phyloP scores from a whole-genome alignment of 2,113 vertebrate genomes.

The Phaethornis superciliosus region DNA sequence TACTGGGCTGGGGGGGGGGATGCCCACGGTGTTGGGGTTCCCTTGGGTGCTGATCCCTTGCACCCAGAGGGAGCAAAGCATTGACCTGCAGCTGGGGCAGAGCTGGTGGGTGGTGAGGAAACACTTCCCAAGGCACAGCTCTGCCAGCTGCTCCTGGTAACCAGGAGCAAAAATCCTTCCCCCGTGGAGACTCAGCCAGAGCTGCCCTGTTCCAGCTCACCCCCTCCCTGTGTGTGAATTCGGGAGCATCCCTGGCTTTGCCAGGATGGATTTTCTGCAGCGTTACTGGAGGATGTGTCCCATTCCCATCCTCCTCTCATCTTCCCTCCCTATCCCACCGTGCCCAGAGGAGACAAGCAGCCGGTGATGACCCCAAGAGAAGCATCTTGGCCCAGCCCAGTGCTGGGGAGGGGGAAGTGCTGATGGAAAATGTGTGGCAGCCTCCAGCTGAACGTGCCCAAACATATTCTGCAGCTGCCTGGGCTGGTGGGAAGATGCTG shows the following conservation, averaged over 20 bases:
- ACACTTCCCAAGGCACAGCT: neutral
- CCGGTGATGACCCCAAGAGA: neutral
- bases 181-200: neutral
- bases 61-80: neutral
- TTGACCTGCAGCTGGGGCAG: neutral
- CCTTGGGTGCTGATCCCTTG: neutral
- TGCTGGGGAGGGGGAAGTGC: rapidly evolving
- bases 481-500: neutral
- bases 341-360: neutral
- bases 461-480: neutral
- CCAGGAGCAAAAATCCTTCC: neutral
- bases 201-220: neutral
- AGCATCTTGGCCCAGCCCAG: neutral
- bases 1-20: rapidly evolving
- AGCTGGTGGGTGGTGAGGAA: neutral
- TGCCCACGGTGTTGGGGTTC: neutral
- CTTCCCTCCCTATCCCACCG: neutral
- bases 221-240: neutral
- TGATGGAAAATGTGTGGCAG: neutral
- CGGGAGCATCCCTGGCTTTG: neutral
- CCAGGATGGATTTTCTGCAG: neutral
- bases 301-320: neutral
- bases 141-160: neutral
- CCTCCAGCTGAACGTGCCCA: slow-evolving; percentile 3
- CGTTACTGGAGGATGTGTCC: neutral